Conservation (phyloP, 37 sponge, comb jelly and placozoan species). For the Ianthella basta region DNA sequence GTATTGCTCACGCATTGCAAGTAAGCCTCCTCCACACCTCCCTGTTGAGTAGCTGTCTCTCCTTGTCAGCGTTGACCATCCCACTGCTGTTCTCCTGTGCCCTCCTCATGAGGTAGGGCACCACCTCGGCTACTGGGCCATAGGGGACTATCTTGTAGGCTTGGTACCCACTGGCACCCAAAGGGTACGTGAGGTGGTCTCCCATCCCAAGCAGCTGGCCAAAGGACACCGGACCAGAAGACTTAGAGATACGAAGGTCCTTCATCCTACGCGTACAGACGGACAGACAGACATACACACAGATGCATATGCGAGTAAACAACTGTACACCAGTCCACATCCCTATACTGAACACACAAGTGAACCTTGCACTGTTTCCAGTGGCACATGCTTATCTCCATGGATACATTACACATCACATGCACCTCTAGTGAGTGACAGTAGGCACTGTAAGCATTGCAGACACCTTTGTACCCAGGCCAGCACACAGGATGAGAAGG, state of each 20-base stretch:
- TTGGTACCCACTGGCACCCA: conserved; percentile 76
- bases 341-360: too few species aligned
- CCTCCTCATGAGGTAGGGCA: conserved; percentile 82
- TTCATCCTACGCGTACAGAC: conserved; percentile 36
- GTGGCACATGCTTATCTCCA: too few species aligned
- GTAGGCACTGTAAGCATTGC: too few species aligned
- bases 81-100: conserved; percentile 84
- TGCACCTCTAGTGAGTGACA: too few species aligned
- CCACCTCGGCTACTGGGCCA: conserved; percentile 77
- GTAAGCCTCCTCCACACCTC: conserved; percentile 64
- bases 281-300: neutral
- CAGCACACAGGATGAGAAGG: too few species aligned
- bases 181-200: conserved; percentile 78
- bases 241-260: conserved; percentile 37
- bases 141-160: conserved; percentile 78
- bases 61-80: conserved; percentile 60
- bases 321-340: too few species aligned
- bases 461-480: too few species aligned
- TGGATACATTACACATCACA: too few species aligned
- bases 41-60: conserved; percentile 57
- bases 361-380: too few species aligned
- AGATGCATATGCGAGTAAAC: too few species aligned
- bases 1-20: too few species aligned
- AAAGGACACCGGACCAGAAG: conserved; percentile 68
- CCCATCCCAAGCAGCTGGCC: conserved; percentile 93